Base-by-base conservation (phyloP, 2,113 vertebrate species). In the Chrysemys picta region DNA sequence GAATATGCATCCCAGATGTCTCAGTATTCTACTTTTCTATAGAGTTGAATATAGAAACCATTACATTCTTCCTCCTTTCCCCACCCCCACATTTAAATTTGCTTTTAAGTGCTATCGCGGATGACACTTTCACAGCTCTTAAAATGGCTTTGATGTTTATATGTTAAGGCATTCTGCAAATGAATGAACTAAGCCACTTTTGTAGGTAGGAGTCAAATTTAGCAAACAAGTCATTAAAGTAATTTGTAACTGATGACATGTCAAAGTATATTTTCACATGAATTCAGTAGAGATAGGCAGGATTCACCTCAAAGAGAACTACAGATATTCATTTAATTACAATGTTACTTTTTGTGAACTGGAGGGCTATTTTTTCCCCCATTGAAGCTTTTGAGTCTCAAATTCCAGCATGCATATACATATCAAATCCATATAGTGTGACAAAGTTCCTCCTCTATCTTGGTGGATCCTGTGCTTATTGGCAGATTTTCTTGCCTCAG, bases 141-240 rank as follows among this genome's bases (percentile, higher is more conserved):
- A 93, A 95, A 97, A 93, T 62, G 89, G 80, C 89, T 94, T 97
- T 96, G 97, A 97, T 96, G 92, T 92, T 95, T 97, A 92, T 96
- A 81, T 95, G 89, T 85, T 93, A 93, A 98, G 96, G 80, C 93
- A 96, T 94, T 97, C 92, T 86, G 88, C 92, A 97, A 97, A 97
- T 98, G 96, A 97, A 97, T 96, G 90, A 96, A 93, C 88, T 97
- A 97, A 97, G 96, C 89, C 83, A 83, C 88, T 97, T 97, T 95
- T 79, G 65, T 94, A 83, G 82, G 96, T 98, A 94, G 96, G 89
- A 98, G 92, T 95, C 89, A 92, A 96, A 92, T 96, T 97, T 89
- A 93, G 91, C 94, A 96, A 97, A 97, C 92, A 97, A 97, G 80
- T 93, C 93, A 96, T 97, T 98, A 94, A 97, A 97, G 85, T 93